Percentiles rank a stretch among this genome's conserved stretches.
phyloP scores from a whole-genome alignment of 2,888 invertebrate genomes.

The Ceramica pisi region DNA sequence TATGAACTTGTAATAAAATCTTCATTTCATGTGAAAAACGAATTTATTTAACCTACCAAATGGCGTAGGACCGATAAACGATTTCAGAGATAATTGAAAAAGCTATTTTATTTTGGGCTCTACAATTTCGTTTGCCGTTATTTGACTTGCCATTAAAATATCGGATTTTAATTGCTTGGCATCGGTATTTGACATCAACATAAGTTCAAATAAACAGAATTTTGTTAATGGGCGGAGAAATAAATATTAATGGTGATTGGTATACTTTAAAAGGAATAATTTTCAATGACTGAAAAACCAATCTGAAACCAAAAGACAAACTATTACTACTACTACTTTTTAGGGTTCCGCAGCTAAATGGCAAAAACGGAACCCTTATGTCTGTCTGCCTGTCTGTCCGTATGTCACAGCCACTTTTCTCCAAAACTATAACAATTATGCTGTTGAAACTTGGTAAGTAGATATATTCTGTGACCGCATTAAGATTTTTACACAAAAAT shows the following conservation, averaged over 20 bases:
- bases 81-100: conserved; percentile 31
- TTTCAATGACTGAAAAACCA: background rate
- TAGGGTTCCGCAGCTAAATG: too few species aligned
- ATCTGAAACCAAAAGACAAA: background rate
- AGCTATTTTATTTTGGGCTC: background rate
- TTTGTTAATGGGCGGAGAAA: conserved; percentile 3
- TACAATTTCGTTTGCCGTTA: background rate
- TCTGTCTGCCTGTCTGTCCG: too few species aligned
- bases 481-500: too few species aligned
- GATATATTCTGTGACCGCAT: too few species aligned
- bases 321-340: too few species aligned
- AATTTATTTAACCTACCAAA: conserved; percentile 10
- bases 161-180: conserved; percentile 32
- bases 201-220: conserved; percentile 5
- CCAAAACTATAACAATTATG: too few species aligned
- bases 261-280: background rate
- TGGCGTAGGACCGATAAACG: conserved; percentile 7
- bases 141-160: conserved; percentile 10
- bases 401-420: too few species aligned
- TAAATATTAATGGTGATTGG: conserved; percentile 16
- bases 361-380: too few species aligned
- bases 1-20: conserved; percentile 2
- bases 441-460: too few species aligned
- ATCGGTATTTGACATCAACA: conserved; percentile 25
- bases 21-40: background rate